A percentile compares a stretch with the other conserved stretches of the same genome.
Evolutionary conservation across 2,797 vertebrate species (phyloP).

Genomic region (Syngnathus rostellatus): DNA sequence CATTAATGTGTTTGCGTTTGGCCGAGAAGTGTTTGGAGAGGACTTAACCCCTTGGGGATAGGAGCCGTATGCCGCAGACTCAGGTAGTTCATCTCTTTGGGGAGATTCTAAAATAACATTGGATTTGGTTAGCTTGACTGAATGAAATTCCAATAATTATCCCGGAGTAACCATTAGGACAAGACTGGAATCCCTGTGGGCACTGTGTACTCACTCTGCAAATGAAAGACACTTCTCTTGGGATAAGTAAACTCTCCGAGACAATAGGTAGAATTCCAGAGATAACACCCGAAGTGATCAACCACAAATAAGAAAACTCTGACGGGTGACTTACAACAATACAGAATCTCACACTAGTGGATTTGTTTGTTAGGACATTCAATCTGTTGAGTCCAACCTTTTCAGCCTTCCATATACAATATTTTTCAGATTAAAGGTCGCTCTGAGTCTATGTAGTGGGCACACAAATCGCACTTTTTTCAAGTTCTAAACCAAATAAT

Average conservation of each 20-base stretch:
- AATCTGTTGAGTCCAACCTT: not conserved
- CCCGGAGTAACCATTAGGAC: conserved; percentile 28
- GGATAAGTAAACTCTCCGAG: not conserved
- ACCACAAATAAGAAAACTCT: not conserved
- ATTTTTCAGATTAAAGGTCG: too few relatives aligned
- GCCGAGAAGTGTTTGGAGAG: conserved; percentile 50
- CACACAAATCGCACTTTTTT: too few relatives aligned
- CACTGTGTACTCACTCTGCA: conserved; percentile 8
- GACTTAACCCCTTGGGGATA: conserved; percentile 39
- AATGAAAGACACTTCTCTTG: conserved; percentile 8
- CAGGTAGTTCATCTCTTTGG: conserved; percentile 41
- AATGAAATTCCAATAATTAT: conserved; percentile 40
- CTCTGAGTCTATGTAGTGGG: too few relatives aligned
- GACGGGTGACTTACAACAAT: not conserved
- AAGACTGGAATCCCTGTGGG: conserved; percentile 24
- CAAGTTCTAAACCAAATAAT: not conserved
- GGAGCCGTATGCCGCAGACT: conserved; percentile 31
- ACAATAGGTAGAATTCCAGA: conserved; percentile 1
- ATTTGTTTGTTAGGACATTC: not conserved
- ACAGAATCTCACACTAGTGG: not conserved
- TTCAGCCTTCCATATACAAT: not conserved
- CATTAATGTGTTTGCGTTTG: conserved; percentile 60
- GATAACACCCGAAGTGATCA: not conserved
- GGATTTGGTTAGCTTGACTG: conserved; percentile 44
- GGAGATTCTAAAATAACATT: conserved; percentile 38